Percentiles rank a stretch among this genome's conserved stretches.
These are phyloP conservation scores for Poeciliopsis occidentalis DNA, from an alignment of 2,113 vertebrate genomes.

Conservation along the genomic window DNA sequence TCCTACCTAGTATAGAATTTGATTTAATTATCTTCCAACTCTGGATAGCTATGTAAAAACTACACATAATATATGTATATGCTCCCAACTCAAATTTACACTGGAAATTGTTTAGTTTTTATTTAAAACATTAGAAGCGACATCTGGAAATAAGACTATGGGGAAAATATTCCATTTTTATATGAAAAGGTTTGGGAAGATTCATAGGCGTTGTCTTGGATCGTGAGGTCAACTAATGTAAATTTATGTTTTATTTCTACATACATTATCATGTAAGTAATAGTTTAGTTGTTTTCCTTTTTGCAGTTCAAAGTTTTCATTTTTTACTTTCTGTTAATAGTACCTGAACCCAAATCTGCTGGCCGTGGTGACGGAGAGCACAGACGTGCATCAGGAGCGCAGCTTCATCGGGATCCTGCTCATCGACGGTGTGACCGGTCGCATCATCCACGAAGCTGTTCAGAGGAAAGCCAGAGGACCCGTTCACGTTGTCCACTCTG, in stretches of 20 bases:
- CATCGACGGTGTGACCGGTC: constrained; percentile 92
- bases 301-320: not conserved
- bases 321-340: constrained; percentile 59
- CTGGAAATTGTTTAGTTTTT: too few relatives aligned
- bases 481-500: constrained; percentile 93
- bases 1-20: too few relatives aligned
- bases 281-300: not conserved
- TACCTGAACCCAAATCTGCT: constrained; percentile 96
- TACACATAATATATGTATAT: too few relatives aligned
- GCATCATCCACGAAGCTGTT: constrained; percentile 93
- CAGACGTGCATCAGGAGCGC: constrained; percentile 89
- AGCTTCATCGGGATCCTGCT: constrained; percentile 92
- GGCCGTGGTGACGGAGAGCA: constrained; percentile 93
- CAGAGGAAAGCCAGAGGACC: constrained; percentile 94
- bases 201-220: not conserved
- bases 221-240: not conserved
- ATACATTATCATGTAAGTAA: too few relatives aligned
- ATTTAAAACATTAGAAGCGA: too few relatives aligned
- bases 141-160: too few relatives aligned
- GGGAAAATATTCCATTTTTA: too few relatives aligned
- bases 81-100: too few relatives aligned
- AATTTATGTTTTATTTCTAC: not conserved
- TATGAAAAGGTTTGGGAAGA: not conserved
- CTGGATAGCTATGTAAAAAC: too few relatives aligned
- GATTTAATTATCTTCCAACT: too few relatives aligned